Percentiles rank a stretch among this genome's conserved stretches.
phyloP scores from a whole-genome alignment of 2,797 vertebrate genomes.

The Stomatorhinus walkeri region DNA sequence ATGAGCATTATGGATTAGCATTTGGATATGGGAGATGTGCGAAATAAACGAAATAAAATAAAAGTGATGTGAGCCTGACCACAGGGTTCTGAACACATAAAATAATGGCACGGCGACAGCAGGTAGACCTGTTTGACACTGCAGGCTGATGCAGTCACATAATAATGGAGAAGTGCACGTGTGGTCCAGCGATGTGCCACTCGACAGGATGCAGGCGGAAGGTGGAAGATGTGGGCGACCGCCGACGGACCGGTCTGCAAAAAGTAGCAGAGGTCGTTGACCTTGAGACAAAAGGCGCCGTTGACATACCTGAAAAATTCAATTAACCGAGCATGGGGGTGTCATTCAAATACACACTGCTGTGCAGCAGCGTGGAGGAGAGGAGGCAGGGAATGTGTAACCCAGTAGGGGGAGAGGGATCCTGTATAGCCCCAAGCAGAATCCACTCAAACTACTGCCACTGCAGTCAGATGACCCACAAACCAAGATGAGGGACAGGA shows the following conservation, averaged over 20 bases:
- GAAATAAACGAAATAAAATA: background rate
- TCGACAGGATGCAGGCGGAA: background rate
- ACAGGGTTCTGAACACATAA: background rate
- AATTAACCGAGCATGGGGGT: background rate
- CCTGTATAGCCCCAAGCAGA: constrained; percentile 44
- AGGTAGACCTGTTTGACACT: background rate
- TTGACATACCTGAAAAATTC: background rate
- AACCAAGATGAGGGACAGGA: constrained; percentile 30
- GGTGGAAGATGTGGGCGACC: background rate
- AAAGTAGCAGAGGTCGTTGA: background rate
- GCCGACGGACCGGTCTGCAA: background rate
- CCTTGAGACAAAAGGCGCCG: background rate
- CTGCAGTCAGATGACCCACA: constrained; percentile 55
- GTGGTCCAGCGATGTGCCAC: background rate
- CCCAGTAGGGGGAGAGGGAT: constrained; percentile 21
- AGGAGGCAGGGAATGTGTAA: constrained; percentile 1
- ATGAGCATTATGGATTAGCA: background rate
- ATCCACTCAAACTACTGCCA: constrained; percentile 44
- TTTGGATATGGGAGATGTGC: background rate
- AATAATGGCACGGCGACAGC: background rate
- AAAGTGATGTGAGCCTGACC: background rate
- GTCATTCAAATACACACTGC: background rate
- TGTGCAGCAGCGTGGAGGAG: constrained; percentile 5
- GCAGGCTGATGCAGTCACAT: background rate
- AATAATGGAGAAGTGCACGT: background rate